Percentiles rank a stretch among this genome's conserved stretches.
These are phyloP conservation scores for Brevimyrus niger DNA, from an alignment of 2,113 vertebrate genomes.

Conservation along the genomic window DNA sequence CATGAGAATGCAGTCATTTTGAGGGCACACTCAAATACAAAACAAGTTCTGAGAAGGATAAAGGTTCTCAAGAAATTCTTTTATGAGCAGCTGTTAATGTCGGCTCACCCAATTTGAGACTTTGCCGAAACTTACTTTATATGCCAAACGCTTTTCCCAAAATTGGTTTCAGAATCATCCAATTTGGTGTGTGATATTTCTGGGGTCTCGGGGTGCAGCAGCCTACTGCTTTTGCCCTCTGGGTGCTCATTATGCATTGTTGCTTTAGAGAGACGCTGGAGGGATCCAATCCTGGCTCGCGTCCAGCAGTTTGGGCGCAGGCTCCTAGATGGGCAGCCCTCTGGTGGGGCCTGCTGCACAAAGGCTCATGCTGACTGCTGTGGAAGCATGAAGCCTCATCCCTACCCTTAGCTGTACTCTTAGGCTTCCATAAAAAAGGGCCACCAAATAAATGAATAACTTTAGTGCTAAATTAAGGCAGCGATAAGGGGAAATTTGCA, in stretches of 20 bases:
- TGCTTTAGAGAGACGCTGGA: constrained; percentile 8
- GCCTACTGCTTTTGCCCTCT: constrained; percentile 7
- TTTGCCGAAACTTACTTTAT: constrained; percentile 5
- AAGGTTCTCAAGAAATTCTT: background rate
- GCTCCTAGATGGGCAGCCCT: background rate
- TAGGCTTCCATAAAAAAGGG: background rate
- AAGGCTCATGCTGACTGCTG: background rate
- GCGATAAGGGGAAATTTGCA: background rate
- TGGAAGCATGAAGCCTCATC: background rate
- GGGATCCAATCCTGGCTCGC: constrained; percentile 14
- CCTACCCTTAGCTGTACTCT: background rate
- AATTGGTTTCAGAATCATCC: constrained; percentile 14
- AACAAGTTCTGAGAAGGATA: background rate
- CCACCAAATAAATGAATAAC: background rate
- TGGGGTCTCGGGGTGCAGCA: constrained; percentile 1
- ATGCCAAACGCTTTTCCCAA: background rate
- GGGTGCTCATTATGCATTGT: constrained; percentile 14
- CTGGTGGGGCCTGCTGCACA: background rate
- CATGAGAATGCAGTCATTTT: background rate
- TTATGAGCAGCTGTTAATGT: background rate
- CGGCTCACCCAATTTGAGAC: background rate
- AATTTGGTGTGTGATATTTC: constrained; percentile 7
- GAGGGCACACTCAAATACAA: background rate
- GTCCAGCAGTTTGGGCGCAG: constrained; percentile 3
- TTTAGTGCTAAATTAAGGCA: background rate